Evolutionary conservation across 2,888 invertebrate species (phyloP), one percentile per base, ranked within the genome.

Genomic region (Entomobrya multifasciata): DNA sequence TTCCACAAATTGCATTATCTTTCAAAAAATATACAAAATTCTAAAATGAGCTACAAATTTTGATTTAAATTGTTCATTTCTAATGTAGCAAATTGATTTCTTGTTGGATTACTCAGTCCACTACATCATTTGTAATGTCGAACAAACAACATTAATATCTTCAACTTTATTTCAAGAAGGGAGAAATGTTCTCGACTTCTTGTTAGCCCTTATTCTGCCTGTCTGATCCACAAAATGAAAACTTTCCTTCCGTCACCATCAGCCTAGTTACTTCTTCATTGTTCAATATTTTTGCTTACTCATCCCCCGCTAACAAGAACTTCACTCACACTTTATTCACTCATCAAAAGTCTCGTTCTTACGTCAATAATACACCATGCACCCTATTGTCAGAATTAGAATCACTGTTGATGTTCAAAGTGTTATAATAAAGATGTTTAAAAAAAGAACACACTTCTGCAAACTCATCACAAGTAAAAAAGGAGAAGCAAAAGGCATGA

Each of bases 251-350:
- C 70, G 70, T 70, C 70, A 70, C 15, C 70, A 49, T 20, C 27
- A 25, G 49, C 22, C 70, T 70, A 47, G 47, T 70, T 70, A 70
- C 47, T 11, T n/a, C 47, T 70, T 47, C 49, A 47, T 70, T 70
- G 49, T 70, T n/a, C 22, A 70, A 67, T n/a, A 41, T 27, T 81
- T 81, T 81, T 72, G 81, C 57, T 36, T 22, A 81, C 67, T 81
- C 81, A 81, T 81, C 72, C 20, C 47, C 25, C 57, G 41, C 72
- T 81, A 81, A 81, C 70, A 81, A 81, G 70, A 10, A 70, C 49
- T 47, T 41, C 65, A 65, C 65, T 41, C 65, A 36, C 65, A n/a
- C n/a, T n/a, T n/a, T n/a, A n/a, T n/a, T 65, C 65, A 17, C 55
- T 55, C 10, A 1, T 22, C 30, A 41, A 17, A 10, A 65, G 65